Percentiles rank a stretch among this genome's conserved stretches.
Conservation (phyloP, 2,888 invertebrate genomes). For the Blera fallax region DNA sequence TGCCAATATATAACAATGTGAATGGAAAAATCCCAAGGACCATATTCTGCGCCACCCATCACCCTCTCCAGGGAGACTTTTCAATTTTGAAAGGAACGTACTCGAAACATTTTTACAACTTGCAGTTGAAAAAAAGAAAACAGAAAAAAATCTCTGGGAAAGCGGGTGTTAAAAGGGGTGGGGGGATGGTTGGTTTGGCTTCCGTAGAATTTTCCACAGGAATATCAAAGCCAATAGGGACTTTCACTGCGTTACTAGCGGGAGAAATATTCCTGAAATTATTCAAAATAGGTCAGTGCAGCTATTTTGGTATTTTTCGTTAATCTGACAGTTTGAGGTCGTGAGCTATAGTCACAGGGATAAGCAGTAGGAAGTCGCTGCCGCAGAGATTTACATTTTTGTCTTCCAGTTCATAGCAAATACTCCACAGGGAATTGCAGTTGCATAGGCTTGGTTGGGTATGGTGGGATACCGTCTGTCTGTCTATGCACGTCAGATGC, state of each 20-base stretch:
- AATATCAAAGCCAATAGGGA: background rate
- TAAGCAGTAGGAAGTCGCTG: no score
- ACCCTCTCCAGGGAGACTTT: background rate
- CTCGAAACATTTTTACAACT: slow-evolving; percentile 22
- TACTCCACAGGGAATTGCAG: no score
- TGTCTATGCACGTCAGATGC: no score
- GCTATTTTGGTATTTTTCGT: background rate
- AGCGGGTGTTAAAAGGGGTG: background rate
- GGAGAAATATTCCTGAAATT: background rate
- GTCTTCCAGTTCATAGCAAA: no score
- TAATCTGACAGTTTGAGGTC: background rate
- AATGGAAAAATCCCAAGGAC: slow-evolving; percentile 1
- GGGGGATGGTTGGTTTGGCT: background rate
- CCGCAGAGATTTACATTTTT: no score
- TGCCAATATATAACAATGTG: slow-evolving; percentile 17
- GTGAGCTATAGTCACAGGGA: background rate
- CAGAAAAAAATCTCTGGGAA: background rate
- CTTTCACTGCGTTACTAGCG: background rate
- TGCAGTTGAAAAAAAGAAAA: no score
- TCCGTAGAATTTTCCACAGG: background rate
- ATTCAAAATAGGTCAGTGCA: background rate
- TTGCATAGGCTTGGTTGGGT: no score
- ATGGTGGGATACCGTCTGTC: no score
- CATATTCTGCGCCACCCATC: slow-evolving; percentile 1
- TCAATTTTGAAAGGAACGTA: slow-evolving; percentile 36